A percentile compares a stretch with the other conserved stretches of the same genome.
These are phyloP conservation scores for Ibycter americanus DNA, from an alignment of 2,797 vertebrate species.

Conservation along the genomic window DNA sequence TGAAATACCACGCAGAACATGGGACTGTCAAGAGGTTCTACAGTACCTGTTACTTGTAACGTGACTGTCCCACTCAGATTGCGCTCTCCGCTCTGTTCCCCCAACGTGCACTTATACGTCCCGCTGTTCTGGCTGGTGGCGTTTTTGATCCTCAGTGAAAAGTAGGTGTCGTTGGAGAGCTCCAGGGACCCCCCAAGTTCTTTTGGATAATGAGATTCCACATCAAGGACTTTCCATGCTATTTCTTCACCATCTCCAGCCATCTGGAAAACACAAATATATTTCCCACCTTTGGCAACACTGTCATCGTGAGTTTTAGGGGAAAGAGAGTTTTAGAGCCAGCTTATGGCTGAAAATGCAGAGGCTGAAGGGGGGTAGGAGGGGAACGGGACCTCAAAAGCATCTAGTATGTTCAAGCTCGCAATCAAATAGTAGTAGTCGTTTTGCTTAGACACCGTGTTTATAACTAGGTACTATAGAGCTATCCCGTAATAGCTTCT, in stretches of 20 bases:
- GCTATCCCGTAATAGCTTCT: neutral
- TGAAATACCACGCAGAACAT: rapidly evolving
- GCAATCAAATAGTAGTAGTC: neutral
- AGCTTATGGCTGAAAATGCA: neutral
- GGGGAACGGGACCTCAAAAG: neutral
- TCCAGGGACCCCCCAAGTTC: neutral
- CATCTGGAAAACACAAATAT: slow-evolving; percentile 57
- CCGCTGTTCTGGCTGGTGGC: slow-evolving; percentile 32
- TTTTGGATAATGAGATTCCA: neutral
- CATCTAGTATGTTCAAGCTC: neutral
- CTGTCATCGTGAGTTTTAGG: neutral
- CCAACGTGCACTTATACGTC: slow-evolving; percentile 64
- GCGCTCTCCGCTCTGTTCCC: neutral
- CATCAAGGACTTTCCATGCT: neutral
- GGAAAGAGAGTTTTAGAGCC: neutral
- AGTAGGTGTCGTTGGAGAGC: neutral
- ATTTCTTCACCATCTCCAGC: neutral
- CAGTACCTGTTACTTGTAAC: slow-evolving; percentile 74
- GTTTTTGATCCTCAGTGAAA: slow-evolving; percentile 72
- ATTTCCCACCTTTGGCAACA: neutral
- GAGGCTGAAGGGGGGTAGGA: neutral
- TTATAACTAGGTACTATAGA: neutral
- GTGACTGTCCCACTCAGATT: slow-evolving; percentile 55
- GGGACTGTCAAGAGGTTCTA: neutral
- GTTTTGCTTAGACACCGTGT: neutral